Evolutionary conservation across 2,797 vertebrate genomes (phyloP), one percentile per base, ranked within the genome.

Genomic region (Cossypha dichroa): DNA sequence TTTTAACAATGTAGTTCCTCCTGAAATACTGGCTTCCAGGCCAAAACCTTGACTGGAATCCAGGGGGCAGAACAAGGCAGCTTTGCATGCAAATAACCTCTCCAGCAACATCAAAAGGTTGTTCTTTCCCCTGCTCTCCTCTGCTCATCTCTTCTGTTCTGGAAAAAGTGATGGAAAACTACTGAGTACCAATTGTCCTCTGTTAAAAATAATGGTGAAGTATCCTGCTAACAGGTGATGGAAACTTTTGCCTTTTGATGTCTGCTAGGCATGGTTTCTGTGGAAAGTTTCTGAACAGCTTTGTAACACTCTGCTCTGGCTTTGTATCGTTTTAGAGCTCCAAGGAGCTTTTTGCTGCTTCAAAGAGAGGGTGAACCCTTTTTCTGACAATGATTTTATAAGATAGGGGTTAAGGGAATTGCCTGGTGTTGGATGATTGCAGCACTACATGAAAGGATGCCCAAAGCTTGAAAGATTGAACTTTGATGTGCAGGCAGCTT

Each of bases 11-110:
- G 95, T 43, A 43, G 96, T 26, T 91, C 84, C 59, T 94, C 97
- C 58, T 95, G 98, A 97, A 98, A 96, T 96, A 97, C 98, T 88
- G 90, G 97, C 98, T 98, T 94, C 63, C 56, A 87, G 68, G 29
- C 25, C 81, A 91, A 95, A 87, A 58, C 36, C 52, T 82, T 90
- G 73, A 86, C 55, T 96, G 88, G 92, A 97, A 97, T 96, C 90
- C 78, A 90, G 82, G 76, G 72, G 6, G 22, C 70, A 94, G 85
- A 96, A 69, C 80, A 96, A 95, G 77, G 73, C 79, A 82, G 23
- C 70, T 89, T 93, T 90, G 62, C 78, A 83, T 87, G 58, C 66
- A 87, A 92, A 93, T 83, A 92, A 86, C 34, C n/a, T 80, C 92
- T 91, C 82, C 48, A 88, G 83, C 66, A 91, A 67, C 76, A 58